Conservation (phyloP, 2,888 invertebrate genomes). For the Minunthozetes semirufus region DNA sequence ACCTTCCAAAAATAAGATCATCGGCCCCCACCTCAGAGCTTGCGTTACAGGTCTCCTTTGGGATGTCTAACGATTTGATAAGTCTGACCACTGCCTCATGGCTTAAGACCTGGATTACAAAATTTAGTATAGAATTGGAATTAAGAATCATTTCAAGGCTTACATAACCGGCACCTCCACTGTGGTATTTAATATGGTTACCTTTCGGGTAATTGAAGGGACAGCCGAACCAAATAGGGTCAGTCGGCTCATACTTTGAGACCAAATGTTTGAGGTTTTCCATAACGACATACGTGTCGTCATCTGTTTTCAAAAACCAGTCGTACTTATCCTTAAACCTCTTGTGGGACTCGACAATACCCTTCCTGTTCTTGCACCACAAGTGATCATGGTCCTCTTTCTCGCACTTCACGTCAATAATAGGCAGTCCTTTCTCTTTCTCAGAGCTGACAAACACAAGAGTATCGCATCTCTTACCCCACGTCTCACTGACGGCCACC, state of each 20-base stretch:
- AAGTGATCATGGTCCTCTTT: slow-evolving; percentile 72
- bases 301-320: slow-evolving; percentile 97
- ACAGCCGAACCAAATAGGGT: slow-evolving; percentile 82
- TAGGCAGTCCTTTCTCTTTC: background rate
- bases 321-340: slow-evolving; percentile 70
- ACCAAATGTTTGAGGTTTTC: slow-evolving; percentile 90
- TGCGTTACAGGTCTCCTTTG: background rate
- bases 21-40: background rate
- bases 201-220: slow-evolving; percentile 58
- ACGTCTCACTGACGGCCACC: background rate
- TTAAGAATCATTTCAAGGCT: background rate
- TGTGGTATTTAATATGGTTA: slow-evolving; percentile 71
- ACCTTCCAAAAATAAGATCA: background rate
- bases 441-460: slow-evolving; percentile 2
- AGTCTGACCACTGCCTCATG: slow-evolving; percentile 69
- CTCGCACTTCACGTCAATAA: background rate
- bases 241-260: slow-evolving; percentile 62
- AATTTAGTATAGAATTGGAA: background rate
- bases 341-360: slow-evolving; percentile 66
- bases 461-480: background rate
- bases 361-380: slow-evolving; percentile 95
- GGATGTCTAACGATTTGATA: slow-evolving; percentile 52
- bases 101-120: slow-evolving; percentile 62
- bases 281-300: slow-evolving; percentile 91
- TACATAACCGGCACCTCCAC: slow-evolving; percentile 51